Conservation (phyloP, 2,888 invertebrate genomes). For the Drosophila emarginata region DNA sequence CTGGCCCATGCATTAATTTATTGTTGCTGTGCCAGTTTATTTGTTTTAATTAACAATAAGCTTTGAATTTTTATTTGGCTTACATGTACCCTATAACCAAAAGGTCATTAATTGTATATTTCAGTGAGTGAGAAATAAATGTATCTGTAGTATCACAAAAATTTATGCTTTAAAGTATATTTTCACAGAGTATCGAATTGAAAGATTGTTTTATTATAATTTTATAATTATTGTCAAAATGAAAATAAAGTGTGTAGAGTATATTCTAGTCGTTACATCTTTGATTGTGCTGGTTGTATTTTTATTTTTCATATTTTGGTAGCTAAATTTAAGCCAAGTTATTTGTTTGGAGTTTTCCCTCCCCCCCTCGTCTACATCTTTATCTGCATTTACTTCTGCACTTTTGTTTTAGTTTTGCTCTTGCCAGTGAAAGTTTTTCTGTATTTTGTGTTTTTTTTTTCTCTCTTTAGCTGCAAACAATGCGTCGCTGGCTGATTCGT, state of each 20-base stretch:
- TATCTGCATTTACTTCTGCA: conserved; percentile 47
- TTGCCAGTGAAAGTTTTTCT: conserved; percentile 67
- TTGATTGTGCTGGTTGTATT: conserved; percentile 5
- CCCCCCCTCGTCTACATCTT: neutral
- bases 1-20: conserved; percentile 62
- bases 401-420: conserved; percentile 61
- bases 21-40: conserved; percentile 58
- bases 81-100: neutral
- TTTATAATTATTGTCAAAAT: too few relatives aligned
- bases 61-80: conserved; percentile 17
- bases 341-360: conserved; percentile 6
- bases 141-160: too few relatives aligned
- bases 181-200: too few relatives aligned
- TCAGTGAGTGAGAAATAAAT: too few relatives aligned
- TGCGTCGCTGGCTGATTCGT: conserved; percentile 58
- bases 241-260: neutral
- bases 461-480: conserved; percentile 52
- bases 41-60: conserved; percentile 76
- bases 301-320: neutral
- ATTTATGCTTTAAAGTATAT: too few relatives aligned
- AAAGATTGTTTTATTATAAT: too few relatives aligned
- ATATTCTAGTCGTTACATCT: neutral
- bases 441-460: conserved; percentile 25
- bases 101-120: neutral
- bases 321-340: conserved; percentile 26